Conservation (phyloP, 2,888 invertebrate genomes). For the Plebejus melissa region DNA sequence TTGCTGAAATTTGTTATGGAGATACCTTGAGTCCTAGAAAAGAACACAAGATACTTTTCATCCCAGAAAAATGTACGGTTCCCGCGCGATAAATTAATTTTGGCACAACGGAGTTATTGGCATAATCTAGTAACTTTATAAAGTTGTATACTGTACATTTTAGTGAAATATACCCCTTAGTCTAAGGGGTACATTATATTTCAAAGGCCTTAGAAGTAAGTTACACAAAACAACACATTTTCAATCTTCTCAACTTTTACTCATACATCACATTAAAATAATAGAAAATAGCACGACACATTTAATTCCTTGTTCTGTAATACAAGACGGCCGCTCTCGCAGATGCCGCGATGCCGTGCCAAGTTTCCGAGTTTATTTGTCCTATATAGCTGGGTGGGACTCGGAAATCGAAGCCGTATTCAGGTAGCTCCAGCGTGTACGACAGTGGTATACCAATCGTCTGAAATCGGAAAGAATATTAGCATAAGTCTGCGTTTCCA, state of each 20-base stretch:
- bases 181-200: no score
- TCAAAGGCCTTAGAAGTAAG: no score
- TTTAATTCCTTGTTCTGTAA: constrained; percentile 11
- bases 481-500: neutral
- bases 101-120: no score
- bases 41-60: no score
- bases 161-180: no score
- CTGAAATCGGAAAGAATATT: constrained; percentile 37
- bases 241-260: neutral
- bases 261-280: neutral
- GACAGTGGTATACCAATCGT: constrained; percentile 47
- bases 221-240: neutral
- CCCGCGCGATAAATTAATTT: no score
- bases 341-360: constrained; percentile 48
- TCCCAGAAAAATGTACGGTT: no score
- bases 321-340: constrained; percentile 36
- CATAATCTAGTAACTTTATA: no score
- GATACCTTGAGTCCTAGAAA: no score
- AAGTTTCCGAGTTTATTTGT: constrained; percentile 52
- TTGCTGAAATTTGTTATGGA: no score
- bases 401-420: constrained; percentile 42
- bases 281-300: neutral
- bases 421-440: constrained; percentile 51
- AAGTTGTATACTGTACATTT: no score
- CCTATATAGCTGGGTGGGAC: constrained; percentile 47